Evolutionary conservation across 2,888 invertebrate species (phyloP), one percentile per base, ranked within the genome.

Genomic region (Nemoura dubitans): DNA sequence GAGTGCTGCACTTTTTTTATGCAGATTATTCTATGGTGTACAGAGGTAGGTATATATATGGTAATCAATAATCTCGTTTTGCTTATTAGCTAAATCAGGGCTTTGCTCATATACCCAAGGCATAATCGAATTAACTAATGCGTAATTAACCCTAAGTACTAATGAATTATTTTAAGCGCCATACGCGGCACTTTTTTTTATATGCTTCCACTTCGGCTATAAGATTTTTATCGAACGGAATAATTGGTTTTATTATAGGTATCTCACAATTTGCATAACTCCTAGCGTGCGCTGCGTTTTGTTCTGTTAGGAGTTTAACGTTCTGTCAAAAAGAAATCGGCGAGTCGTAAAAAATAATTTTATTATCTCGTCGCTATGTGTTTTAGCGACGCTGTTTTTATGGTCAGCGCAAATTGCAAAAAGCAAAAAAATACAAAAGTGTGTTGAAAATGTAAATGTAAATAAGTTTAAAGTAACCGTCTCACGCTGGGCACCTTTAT

Each of bases 11-110:
- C 59, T 59, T 59, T 59, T 59, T 36, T 10, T 6, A 36, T 59
- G 59, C 59, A 59, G 59, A 59, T 59, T 59, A 59, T 21, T 59
- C 59, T 1, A 59, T 3, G 36, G 36, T n/a, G n/a, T 21, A 59
- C 59, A 21, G 21, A 1, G 36, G 36, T 36, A 36, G n/a, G n/a
- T n/a, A n/a, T n/a, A n/a, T n/a, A n/a, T n/a, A n/a, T n/a, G n/a
- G n/a, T 59, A 21, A 59, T 59, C 59, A 21, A 59, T 59, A 59
- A 59, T 59, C 59, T 59, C 14, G 59, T 59, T 59, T 59, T 59
- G 59, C 59, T 59, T 59, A 59, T 59, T 59, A 59, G 59, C 59
- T 59, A 59, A 59, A 59, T 59, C 59, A 59, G 59, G 14, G 59
- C 59, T 59, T 59, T 59, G 14, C 59, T 10, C 21, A 21, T 36